Evolutionary conservation across 2,797 vertebrate species (phyloP).

Genomic region (Cuniculus paca): DNA sequence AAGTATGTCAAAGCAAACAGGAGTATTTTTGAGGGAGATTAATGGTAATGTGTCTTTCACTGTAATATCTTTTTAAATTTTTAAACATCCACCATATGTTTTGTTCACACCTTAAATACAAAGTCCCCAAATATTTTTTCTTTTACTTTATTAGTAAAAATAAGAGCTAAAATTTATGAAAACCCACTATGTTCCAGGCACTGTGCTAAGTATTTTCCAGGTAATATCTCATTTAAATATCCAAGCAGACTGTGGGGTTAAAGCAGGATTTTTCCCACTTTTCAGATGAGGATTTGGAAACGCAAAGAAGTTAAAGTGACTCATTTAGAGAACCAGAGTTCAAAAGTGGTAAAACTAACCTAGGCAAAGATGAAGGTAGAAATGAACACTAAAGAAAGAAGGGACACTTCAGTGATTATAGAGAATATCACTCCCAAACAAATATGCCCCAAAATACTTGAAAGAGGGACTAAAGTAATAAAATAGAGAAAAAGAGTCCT

Average conservation of each 20-base stretch:
- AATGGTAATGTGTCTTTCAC: neutral
- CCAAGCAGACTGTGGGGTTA: neutral
- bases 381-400: neutral
- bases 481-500: neutral
- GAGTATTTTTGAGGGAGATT: neutral
- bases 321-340: neutral
- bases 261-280: neutral
- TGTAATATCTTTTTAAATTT: neutral
- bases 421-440: neutral
- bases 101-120: neutral
- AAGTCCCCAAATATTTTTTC: neutral
- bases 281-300: neutral
- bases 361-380: neutral
- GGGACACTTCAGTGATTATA: neutral
- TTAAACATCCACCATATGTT: neutral
- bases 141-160: neutral
- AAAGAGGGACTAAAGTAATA: neutral
- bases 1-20: neutral
- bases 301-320: neutral
- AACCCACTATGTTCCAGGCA: neutral
- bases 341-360: neutral
- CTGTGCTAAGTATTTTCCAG: neutral
- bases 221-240: neutral
- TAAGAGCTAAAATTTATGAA: slow-evolving; percentile 18
- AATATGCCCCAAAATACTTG: neutral